Base-by-base conservation (phyloP, 2,888 invertebrate species). In the Mechanitis mazaeus region DNA sequence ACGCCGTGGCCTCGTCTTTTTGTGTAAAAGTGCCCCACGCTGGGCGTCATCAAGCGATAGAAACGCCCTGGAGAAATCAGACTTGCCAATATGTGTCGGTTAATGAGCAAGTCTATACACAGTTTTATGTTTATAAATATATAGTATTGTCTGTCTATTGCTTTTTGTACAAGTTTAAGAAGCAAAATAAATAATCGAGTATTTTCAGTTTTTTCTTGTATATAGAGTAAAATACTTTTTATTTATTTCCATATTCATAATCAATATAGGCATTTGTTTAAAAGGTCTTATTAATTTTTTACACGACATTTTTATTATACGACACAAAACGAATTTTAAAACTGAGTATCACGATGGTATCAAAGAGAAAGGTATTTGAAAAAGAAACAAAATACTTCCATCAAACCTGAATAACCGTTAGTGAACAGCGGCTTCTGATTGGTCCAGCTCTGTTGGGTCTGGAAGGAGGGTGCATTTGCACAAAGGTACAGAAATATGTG, bases 401-500 rank as follows among this genome's bases (percentile, higher is more conserved):
- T 66, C 66, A 66, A 66, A 66, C 68, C 58, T 55, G 57, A 63
- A 65, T 68, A 69, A 69, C 74, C 64, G 70, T 72, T 69, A 69
- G 65, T 65, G 65, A 68, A 70, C 69, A 66, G 65, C 69, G 59
- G 69, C 63, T 58, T 60, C 70, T 71, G 75, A 77, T 77, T 75
- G 75, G 74, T 69, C 66, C 60, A 64, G 61, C 42, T 42, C 63
- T 58, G 66, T 63, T 65, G 61, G 62, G 64, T 67, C 61, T 56
- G 58, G 63, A 69, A 69, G 76, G 84, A 80, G 83, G 84, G 84
- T 82, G 85, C 86, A 85, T 83, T 83, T 80, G 87, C 83, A 83
- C 83, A 84, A 84, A 87, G 87, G 87, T 84, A 85, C 79, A 82
- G 86, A 84, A 87, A 87, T 87, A 87, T 88, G 88, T 84, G 87